Evolutionary conservation across 2,797 vertebrate species (phyloP), one percentile per base, ranked within the genome.

Genomic region (Aselliscus stoliczkanus): DNA sequence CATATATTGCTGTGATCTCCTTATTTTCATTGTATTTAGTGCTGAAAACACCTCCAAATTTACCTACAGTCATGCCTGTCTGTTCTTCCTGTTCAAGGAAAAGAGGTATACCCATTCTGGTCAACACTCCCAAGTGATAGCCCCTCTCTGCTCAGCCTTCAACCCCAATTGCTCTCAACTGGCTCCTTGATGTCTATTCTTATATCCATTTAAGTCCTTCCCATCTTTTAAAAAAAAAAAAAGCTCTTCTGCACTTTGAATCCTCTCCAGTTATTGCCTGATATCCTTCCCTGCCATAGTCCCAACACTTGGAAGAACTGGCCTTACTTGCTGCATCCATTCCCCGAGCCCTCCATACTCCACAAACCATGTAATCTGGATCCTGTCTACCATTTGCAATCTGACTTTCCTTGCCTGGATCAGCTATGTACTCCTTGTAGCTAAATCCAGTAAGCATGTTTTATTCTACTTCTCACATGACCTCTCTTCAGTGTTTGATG

Each of bases 141-240:
- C 4, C 15, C 23, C 6, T 86, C 42, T 82, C 10, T 7, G 75
- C 56, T 62, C 76, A 69, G 23, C 37, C 64, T 82, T 73, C 34
- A 31, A 27, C 15, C 8, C 14, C 11, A 5, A 7, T 15, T 0
- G 0, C 5, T 37, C 18, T 58, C 11, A 1, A 12, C 25, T 52
- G 88, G 34, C 13, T 60, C 42, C 20, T 47, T 44, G 18, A 2
- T 47, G 9, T 10, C 64, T 77, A 20, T 20, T 50, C 9, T 77
- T 54, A 44, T 1, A 13, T 62, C 82, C 79, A 34, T 6, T 70
- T 37, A 39, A 29, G 27, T 34, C 44, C 9, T 50, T 75, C 14
- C 12, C 27, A 25, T 29, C 25, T 73, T 62, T 8, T 27, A 56
- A 77, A 37, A 72, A 70, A 37, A 39, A 67, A 58, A 58, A 34